Evolutionary conservation across 2,888 invertebrate species (phyloP).

Genomic region (Machimus atricapillus): DNA sequence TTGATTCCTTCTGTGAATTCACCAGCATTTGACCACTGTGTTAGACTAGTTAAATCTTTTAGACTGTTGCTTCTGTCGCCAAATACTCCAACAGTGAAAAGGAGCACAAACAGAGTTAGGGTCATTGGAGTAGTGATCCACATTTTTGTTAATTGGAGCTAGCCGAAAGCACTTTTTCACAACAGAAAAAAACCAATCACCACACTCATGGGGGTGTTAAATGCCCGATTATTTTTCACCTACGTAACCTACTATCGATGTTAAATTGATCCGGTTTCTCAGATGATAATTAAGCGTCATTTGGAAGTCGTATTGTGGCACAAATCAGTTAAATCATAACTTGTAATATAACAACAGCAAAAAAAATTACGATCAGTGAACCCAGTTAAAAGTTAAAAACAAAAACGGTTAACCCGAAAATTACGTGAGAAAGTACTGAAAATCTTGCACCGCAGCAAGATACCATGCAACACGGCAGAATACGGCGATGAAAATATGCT

Average conservation of each 20-base stretch:
- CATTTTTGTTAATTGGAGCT: not conserved
- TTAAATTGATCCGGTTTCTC: not conserved
- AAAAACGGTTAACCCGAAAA: not conserved
- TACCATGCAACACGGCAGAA: not conserved
- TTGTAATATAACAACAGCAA: not conserved
- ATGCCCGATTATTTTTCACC: not conserved
- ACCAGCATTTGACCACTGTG: slow-evolving; percentile 37
- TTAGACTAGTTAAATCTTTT: slow-evolving; percentile 8
- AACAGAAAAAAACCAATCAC: not conserved
- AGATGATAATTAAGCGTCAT: not conserved
- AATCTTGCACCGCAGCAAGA: not conserved
- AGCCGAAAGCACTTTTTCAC: not conserved
- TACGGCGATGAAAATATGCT: not conserved
- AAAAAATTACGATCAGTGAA: not conserved
- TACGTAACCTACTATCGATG: not conserved
- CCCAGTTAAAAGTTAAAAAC: not conserved
- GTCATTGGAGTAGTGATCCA: not conserved
- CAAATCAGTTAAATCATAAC: not conserved
- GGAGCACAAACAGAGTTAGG: not conserved
- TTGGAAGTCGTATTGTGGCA: not conserved
- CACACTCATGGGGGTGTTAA: not conserved
- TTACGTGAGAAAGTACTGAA: slow-evolving; percentile 1
- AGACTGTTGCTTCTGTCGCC: slow-evolving; percentile 38
- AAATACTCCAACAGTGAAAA: not conserved
- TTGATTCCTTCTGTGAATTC: slow-evolving; percentile 1